Base-by-base conservation (phyloP, 2,797 vertebrate genomes). In the Monodelphis domestica region DNA sequence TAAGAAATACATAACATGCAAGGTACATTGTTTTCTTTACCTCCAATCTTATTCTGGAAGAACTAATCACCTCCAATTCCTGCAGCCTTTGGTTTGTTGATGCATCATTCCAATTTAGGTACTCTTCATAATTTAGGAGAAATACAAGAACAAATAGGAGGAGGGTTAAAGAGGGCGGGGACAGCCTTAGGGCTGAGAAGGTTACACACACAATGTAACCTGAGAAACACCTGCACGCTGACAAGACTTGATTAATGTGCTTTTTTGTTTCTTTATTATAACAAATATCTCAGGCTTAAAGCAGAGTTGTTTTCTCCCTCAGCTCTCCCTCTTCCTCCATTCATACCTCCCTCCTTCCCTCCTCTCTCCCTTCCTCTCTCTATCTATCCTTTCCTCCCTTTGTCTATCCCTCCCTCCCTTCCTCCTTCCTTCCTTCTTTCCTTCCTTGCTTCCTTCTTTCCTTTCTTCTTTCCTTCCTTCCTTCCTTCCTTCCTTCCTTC, bases 131-230 rank as follows among this genome's bases (percentile, higher is more conserved):
- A 97, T 97, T 97, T 95, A 97, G 94, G 98, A 97, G 96, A 96
- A 96, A 97, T 97, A 93, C 91, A 92, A 98, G 97, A 98, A 97
- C 89, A 96, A 98, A 97, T 1, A 0, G 24, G 53, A 0, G 24
- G 53, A 38, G 29, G 2, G 30, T 45, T 5, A 30, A 70, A 1
- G 21, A 24, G 53, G 29, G 51, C 30, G 5, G 70, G 1, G 5
- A 0, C 28, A 88, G 87, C 1, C 53, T 10, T 4, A 91, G 38
- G 90, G 55, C 92, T n/a, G 1, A 93, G 50, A 29, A 91, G 54
- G 93, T 53, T 94, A 53, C 89, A 92, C 50, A 57, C 29, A 15
- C 29, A 45, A 53, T 91, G 28, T n/a, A 91, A 56, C 88, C 94
- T 90, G 95, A 94, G 94, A 94, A 94, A 57, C 90, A 45, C 12